A percentile compares a stretch with the other conserved stretches of the same genome.
Evolutionary conservation across 2,113 vertebrate genomes (phyloP).

Genomic region (Megaleporinus macrocephalus): DNA sequence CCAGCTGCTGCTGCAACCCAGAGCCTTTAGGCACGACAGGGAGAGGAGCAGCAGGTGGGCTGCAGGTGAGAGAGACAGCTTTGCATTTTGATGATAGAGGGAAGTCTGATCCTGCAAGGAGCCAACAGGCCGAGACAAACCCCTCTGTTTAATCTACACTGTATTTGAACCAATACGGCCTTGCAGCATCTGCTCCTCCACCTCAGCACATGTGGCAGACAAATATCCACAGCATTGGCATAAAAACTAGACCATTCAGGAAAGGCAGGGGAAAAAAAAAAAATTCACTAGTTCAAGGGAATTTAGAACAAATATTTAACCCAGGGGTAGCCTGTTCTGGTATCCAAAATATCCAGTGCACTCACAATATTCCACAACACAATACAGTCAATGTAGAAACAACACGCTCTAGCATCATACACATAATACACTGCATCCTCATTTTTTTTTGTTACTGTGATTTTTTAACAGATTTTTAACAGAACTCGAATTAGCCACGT

Average conservation of each 20-base stretch:
- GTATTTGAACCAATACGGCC: conserved; percentile 4
- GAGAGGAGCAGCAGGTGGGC: neutral
- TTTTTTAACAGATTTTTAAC: too few species aligned
- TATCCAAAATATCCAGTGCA: neutral
- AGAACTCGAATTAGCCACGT: too few species aligned
- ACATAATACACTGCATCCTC: too few species aligned
- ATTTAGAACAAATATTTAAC: conserved; percentile 16
- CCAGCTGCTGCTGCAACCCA: conserved; percentile 6
- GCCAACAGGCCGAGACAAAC: conserved; percentile 39
- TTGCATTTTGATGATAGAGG: neutral
- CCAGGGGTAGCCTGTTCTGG: neutral
- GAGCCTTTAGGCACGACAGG: neutral
- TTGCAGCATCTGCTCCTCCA: conserved; percentile 28
- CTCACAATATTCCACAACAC: too few species aligned
- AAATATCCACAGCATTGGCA: neutral
- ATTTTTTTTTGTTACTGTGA: too few species aligned
- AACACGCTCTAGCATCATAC: too few species aligned
- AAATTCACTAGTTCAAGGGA: neutral
- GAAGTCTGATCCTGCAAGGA: conserved; percentile 40
- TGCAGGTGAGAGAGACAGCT: conserved; percentile 26
- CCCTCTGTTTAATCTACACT: conserved; percentile 33
- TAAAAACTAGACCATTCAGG: neutral
- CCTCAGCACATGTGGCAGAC: neutral
- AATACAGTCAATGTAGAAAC: too few species aligned
- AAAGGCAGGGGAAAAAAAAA: neutral